Percentiles rank a stretch among this genome's conserved stretches.
These are phyloP conservation scores for Sinella curviseta DNA, from an alignment of 1,140 invertebrate genomes.

Conservation along the genomic window DNA sequence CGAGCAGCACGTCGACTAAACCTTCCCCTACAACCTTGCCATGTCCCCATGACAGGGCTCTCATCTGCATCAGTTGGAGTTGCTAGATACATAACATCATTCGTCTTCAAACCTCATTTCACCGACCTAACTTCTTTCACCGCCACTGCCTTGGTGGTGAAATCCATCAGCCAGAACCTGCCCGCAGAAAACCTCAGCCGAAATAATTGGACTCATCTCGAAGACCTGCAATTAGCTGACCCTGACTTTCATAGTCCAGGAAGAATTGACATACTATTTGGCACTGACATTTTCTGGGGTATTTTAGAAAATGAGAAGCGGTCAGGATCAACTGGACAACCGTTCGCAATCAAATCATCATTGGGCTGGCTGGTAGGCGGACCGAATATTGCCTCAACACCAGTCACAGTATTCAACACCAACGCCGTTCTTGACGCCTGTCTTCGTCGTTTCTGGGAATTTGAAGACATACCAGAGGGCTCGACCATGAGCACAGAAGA, in stretches of 20 bases:
- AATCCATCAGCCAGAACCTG: not conserved
- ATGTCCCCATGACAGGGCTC: not conserved
- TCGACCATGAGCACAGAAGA: constrained; percentile 32
- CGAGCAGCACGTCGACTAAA: not conserved
- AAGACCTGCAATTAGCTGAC: not conserved
- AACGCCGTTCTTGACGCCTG: not conserved
- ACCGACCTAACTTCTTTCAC: not conserved
- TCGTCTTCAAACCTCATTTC: not conserved
- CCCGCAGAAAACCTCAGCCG: not conserved
- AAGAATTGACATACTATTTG: not conserved
- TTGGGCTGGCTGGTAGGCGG: not conserved
- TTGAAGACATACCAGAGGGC: not conserved
- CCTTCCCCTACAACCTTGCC: not conserved
- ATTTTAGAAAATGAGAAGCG: not conserved
- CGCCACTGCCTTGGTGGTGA: not conserved
- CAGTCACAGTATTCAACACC: not conserved
- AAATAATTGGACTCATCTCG: not conserved
- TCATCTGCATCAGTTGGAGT: not conserved
- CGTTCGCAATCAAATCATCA: not conserved
- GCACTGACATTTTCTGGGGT: not conserved
- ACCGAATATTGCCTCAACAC: not conserved
- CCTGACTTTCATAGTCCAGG: not conserved
- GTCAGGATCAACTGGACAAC: not conserved
- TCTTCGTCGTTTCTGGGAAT: not conserved
- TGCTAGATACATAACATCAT: not conserved